A percentile compares a stretch with the other conserved stretches of the same genome.
phyloP scores from a whole-genome alignment of 2,113 vertebrate genomes.

The Edolisoma coerulescens region DNA sequence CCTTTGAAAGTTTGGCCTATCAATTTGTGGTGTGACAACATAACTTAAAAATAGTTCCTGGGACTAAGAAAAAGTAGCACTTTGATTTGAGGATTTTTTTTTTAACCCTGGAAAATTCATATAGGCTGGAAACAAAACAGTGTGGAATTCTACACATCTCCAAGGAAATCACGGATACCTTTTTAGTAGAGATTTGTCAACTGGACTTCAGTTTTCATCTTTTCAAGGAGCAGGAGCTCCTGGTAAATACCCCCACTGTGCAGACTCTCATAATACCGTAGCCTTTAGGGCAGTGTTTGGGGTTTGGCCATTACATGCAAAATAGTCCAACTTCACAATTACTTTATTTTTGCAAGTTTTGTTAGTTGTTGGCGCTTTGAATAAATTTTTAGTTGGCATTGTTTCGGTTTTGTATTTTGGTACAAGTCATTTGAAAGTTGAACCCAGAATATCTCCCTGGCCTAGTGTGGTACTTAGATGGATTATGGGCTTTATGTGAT shows the following conservation, averaged over 20 bases:
- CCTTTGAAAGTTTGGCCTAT: neutral
- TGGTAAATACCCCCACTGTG: neutral
- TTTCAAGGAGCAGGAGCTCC: neutral
- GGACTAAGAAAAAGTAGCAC: neutral
- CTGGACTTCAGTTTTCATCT: neutral
- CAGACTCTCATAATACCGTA: neutral
- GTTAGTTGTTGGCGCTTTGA: neutral
- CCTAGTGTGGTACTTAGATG: neutral
- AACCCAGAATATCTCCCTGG: neutral
- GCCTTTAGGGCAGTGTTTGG: neutral
- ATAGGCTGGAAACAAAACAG: neutral
- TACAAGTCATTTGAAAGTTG: neutral
- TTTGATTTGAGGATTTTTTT: neutral
- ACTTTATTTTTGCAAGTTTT: neutral
- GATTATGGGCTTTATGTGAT: neutral
- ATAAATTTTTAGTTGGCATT: neutral
- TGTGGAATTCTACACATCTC: neutral
- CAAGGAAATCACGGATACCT: neutral
- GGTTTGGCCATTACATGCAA: neutral
- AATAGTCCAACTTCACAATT: neutral
- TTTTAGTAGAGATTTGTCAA: neutral
- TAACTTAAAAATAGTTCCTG: neutral
- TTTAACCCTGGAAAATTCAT: neutral
- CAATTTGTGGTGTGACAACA: neutral
- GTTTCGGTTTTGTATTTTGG: neutral